phyloP scores from a whole-genome alignment of 2,888 invertebrate genomes.

The Sarcophaga carnaria region DNA sequence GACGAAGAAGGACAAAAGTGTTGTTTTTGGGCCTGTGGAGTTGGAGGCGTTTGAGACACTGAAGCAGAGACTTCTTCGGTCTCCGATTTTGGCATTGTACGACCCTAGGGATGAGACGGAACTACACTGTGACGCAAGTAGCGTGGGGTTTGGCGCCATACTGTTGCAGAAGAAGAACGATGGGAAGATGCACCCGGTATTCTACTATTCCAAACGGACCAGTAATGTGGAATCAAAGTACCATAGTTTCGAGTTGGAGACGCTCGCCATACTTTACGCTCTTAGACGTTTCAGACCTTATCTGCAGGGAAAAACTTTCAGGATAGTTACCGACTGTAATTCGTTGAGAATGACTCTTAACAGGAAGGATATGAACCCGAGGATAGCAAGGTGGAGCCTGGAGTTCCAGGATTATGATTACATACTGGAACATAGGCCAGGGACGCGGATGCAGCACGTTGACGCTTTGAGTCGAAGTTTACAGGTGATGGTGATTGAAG shows the following conservation, averaged over 20 bases:
- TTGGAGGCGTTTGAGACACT: too few relatives aligned
- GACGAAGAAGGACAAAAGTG: too few relatives aligned
- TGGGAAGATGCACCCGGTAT: conserved; percentile 35
- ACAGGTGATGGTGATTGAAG: too few relatives aligned
- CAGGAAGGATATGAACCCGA: background rate
- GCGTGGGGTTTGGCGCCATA: background rate
- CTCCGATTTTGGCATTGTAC: too few relatives aligned
- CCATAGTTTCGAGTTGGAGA: background rate
- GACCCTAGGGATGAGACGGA: too few relatives aligned
- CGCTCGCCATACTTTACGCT: conserved; percentile 1
- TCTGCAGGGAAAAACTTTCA: background rate
- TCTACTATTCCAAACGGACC: conserved; percentile 42
- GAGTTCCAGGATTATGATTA: background rate
- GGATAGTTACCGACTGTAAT: background rate
- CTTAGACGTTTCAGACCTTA: conserved; percentile 14
- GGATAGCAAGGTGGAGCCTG: background rate
- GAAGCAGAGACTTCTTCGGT: too few relatives aligned
- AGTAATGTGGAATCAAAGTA: background rate
- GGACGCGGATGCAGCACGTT: background rate
- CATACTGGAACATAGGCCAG: background rate
- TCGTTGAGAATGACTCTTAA: background rate
- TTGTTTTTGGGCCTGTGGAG: too few relatives aligned
- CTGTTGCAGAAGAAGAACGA: conserved; percentile 22
- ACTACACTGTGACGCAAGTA: too few relatives aligned
- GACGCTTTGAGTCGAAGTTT: too few relatives aligned